Evolutionary conservation across 2,888 invertebrate species (phyloP), one percentile per base, ranked within the genome.

Genomic region (Drosophila acutilabella): DNA sequence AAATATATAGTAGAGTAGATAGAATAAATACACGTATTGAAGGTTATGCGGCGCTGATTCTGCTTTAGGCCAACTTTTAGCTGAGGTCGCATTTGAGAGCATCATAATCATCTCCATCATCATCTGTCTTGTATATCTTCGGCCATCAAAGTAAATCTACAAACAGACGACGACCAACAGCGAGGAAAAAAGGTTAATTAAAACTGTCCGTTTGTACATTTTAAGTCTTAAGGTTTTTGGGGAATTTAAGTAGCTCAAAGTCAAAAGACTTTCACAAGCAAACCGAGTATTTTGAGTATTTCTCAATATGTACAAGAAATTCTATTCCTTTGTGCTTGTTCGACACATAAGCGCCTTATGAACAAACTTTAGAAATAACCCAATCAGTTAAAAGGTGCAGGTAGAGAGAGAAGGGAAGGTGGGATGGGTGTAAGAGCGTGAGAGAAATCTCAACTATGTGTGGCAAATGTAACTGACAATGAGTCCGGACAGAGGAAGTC

Each of bases 351-450:
- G 72, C 77, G 45, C 48, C 74, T 74, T 74, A 76, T 20, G 23
- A 18, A 20, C 3, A 47, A 47, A 33, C 33, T 38, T 30, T 8
- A 8, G 30, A 13, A 45, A 53, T 57, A 58, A 66, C 45, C 64
- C 76, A 76, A 77, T 77, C 76, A 77, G 47, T 74, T 78, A 62
- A 77, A 67, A 67, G 70, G 61, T 40, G n/a, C 18, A 30, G 11
- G 13, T 40, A 41, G 33, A 54, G 33, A 33, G 8, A 23, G 23
- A 42, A 11, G 13, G 13, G 33, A 10, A 36, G 13, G 11, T n/a
- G 5, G 44, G 36, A 42, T 42, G 10, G 14, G 20, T 16, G 51
- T n/a, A 11, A 23, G 2, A 45, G 20, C 5, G 45, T 26, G 44
- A 38, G 23, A 36, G 16, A 42, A 36, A 20, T 44, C 45, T 44